phyloP scores from a whole-genome alignment of 92 coral and sea anemone species.

The Paramuricea clavata region DNA sequence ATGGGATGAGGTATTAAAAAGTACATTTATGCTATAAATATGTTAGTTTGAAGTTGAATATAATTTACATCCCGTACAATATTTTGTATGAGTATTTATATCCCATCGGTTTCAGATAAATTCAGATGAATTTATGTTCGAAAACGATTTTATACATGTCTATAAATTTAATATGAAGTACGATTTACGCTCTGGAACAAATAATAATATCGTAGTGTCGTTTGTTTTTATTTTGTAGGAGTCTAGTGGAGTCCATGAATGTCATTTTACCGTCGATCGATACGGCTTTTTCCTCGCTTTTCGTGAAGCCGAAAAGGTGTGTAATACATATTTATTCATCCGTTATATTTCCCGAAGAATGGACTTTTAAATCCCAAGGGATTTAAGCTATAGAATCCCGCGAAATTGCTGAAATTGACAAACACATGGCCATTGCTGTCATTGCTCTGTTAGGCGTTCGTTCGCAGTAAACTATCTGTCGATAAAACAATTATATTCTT shows the following conservation, averaged over 20 bases:
- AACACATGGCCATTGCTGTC: slow-evolving; percentile 14
- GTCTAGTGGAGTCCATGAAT: slow-evolving; percentile 70
- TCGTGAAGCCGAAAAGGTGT: slow-evolving; percentile 91
- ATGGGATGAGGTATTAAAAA: slow-evolving; percentile 96
- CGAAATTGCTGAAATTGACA: neutral
- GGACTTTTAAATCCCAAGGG: neutral
- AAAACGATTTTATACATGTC: neutral
- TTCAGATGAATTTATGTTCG: neutral
- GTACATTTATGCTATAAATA: no score
- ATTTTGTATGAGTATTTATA: no score
- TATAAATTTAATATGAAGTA: neutral
- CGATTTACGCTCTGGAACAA: neutral
- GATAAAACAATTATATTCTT: slow-evolving; percentile 38
- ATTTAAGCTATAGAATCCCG: neutral
- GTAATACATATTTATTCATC: neutral
- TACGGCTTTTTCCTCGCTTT: slow-evolving; percentile 93
- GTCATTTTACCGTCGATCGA: slow-evolving; percentile 81
- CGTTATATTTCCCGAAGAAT: neutral
- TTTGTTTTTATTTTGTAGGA: slow-evolving; percentile 76
- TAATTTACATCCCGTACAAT: slow-evolving; percentile 3
- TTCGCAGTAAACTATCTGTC: slow-evolving; percentile 25
- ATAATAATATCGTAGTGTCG: slow-evolving; percentile 1
- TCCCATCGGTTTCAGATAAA: slow-evolving; percentile 1
- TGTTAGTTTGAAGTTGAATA: no score
- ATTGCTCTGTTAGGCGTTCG: neutral